phyloP scores from a whole-genome alignment of 2,888 invertebrate genomes.

The Drosophila eohydei region DNA sequence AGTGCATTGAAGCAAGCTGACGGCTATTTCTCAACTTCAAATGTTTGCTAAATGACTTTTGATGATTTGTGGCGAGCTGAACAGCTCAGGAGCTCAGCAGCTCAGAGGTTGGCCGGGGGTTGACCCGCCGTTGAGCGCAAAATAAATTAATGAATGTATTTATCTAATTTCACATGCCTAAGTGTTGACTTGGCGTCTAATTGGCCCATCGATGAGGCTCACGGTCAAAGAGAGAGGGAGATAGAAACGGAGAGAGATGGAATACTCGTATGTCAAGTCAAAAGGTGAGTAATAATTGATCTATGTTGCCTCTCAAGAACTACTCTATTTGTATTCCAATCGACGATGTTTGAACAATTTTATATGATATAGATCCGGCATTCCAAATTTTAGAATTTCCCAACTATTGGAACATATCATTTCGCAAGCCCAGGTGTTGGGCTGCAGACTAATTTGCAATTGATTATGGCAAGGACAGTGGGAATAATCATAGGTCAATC shows the following conservation, averaged over 20 bases:
- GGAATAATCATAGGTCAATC: not conserved
- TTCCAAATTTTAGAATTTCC: not conserved
- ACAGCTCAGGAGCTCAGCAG: constrained; percentile 22
- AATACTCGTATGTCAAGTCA: not conserved
- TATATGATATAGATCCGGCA: not conserved
- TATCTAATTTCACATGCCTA: constrained; percentile 69
- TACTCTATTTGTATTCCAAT: not conserved
- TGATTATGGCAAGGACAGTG: not conserved
- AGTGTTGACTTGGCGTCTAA: constrained; percentile 76
- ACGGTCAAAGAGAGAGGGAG: not conserved
- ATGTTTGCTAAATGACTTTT: constrained; percentile 83
- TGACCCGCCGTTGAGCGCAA: constrained; percentile 55
- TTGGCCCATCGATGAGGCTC: constrained; percentile 60
- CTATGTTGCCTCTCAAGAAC: not conserved
- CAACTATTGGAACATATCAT: not conserved
- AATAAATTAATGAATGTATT: constrained; percentile 81
- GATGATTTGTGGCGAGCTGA: constrained; percentile 76
- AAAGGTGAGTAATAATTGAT: not conserved
- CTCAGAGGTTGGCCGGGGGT: constrained; percentile 44
- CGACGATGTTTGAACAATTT: not conserved
- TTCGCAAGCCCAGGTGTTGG: not conserved
- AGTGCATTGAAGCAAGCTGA: constrained; percentile 81
- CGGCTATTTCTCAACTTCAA: constrained; percentile 83
- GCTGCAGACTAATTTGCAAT: not conserved
- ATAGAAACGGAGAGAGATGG: not conserved